phyloP scores from a whole-genome alignment of 2,888 invertebrate genomes.

The Drosophila lacicola region DNA sequence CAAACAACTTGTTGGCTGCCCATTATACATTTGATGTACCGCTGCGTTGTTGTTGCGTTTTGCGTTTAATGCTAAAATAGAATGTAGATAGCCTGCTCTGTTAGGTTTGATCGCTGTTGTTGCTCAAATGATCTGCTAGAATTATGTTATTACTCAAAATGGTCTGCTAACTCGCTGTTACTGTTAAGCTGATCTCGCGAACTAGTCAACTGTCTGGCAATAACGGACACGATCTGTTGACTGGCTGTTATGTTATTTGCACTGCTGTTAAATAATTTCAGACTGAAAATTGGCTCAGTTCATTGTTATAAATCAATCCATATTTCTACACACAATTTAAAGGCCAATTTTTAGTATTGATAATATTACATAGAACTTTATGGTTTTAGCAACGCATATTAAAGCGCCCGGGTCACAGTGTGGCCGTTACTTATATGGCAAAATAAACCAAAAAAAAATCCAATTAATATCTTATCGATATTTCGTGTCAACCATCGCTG shows the following conservation, averaged over 20 bases:
- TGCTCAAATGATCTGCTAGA: constrained; percentile 36
- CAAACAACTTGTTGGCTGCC: constrained; percentile 37
- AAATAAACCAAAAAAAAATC: not conserved
- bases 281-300: too few relatives aligned
- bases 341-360: too few relatives aligned
- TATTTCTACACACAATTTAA: too few relatives aligned
- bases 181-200: constrained; percentile 3
- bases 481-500: not conserved
- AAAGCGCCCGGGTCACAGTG: not conserved
- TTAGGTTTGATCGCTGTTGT: constrained; percentile 12
- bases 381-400: not conserved
- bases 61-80: constrained; percentile 15
- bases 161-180: constrained; percentile 19
- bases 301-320: not conserved
- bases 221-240: not conserved
- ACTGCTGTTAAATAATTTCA: not conserved
- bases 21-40: constrained; percentile 18
- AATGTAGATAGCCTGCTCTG: constrained; percentile 1
- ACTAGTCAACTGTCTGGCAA: not conserved
- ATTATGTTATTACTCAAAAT: constrained; percentile 8
- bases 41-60: constrained; percentile 8
- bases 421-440: not conserved
- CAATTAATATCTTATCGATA: constrained; percentile 3
- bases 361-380: too few relatives aligned
- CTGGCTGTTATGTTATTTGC: not conserved